Conservation (phyloP, 2,797 vertebrate species). For the Urocyon cinereoargenteus region DNA sequence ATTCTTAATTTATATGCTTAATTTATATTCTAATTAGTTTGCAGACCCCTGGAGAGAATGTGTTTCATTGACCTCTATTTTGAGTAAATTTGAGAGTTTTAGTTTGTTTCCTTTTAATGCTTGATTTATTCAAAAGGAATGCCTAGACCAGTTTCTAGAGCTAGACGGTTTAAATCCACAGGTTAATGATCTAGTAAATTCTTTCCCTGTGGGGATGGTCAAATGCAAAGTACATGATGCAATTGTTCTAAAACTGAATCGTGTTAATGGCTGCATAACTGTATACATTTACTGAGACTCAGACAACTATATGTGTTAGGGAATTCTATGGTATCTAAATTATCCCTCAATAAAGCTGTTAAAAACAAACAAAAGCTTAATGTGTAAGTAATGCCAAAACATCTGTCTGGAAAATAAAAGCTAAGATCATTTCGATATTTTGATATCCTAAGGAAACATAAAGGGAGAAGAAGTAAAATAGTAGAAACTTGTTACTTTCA, state of each 20-base stretch:
- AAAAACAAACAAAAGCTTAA: neutral
- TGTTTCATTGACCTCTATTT: neutral
- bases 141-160: neutral
- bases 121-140: constrained; percentile 20
- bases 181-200: constrained; percentile 1
- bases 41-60: neutral
- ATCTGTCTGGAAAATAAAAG: neutral
- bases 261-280: neutral
- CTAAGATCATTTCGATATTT: neutral
- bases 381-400: neutral
- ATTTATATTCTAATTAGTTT: constrained; percentile 10
- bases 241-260: constrained; percentile 9
- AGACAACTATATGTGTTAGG: neutral
- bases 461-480: neutral
- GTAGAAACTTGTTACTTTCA: neutral
- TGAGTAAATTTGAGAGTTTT: constrained; percentile 4
- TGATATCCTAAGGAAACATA: neutral
- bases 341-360: neutral
- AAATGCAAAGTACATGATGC: neutral
- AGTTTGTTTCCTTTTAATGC: constrained; percentile 50
- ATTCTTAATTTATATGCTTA: neutral
- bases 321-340: constrained; percentile 11
- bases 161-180: constrained; percentile 40
- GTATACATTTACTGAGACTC: neutral
- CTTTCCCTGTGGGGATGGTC: neutral